Percentiles rank a stretch among this genome's conserved stretches.
These are phyloP conservation scores for Endomychus coccineus DNA, from an alignment of 2,888 invertebrate genomes.

Conservation along the genomic window DNA sequence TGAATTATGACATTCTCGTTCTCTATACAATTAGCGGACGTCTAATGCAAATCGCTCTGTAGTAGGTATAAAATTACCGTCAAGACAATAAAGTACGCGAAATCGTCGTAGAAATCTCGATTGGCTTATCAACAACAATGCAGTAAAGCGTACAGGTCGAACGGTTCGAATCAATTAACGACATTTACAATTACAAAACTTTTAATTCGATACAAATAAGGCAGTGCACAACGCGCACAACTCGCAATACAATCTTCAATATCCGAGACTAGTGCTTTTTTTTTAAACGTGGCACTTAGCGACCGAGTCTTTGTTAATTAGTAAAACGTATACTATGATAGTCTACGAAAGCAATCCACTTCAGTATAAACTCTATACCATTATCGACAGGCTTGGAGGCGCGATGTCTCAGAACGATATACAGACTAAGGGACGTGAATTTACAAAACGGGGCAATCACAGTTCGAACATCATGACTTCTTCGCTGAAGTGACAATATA, in stretches of 20 bases:
- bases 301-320: conserved; percentile 18
- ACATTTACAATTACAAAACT: conserved; percentile 18
- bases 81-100: too few species aligned
- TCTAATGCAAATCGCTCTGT: too few species aligned
- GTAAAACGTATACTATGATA: too few species aligned
- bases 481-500: too few species aligned
- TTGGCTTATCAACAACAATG: conserved; percentile 10
- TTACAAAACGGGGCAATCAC: too few species aligned
- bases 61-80: too few species aligned
- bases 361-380: too few species aligned
- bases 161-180: conserved; percentile 16
- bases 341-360: too few species aligned
- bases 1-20: too few species aligned
- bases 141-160: conserved; percentile 13
- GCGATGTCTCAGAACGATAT: conserved; percentile 30
- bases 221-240: conserved; percentile 13
- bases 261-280: conserved; percentile 8
- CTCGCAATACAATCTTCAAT: conserved; percentile 12
- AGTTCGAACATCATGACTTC: too few species aligned
- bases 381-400: conserved; percentile 22
- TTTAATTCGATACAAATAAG: conserved; percentile 17
- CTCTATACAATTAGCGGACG: too few species aligned
- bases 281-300: conserved; percentile 12
- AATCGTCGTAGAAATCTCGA: too few species aligned
- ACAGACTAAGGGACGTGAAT: conserved; percentile 3